Evolutionary conservation across 2,797 vertebrate species (phyloP).

Genomic region (Sibirionetta formosa): DNA sequence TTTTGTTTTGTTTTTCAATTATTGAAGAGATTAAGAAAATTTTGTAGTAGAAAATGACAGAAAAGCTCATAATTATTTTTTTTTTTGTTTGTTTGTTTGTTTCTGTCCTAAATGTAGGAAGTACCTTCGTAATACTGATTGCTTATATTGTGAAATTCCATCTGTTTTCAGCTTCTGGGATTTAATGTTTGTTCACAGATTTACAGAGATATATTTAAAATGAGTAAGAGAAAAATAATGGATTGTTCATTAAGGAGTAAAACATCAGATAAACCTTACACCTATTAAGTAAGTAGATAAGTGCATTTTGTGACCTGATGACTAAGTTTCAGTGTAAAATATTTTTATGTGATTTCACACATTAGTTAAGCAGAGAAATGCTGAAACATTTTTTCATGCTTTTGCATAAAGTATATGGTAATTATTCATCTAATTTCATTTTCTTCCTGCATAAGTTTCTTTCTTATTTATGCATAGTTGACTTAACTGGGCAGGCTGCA

Average conservation of each 20-base stretch:
- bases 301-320: not conserved
- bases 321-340: slow-evolving; percentile 1
- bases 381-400: not conserved
- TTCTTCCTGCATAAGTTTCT: slow-evolving; percentile 46
- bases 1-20: not conserved
- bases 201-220: not conserved
- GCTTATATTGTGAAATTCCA: not conserved
- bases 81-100: not conserved
- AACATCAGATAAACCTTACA: not conserved
- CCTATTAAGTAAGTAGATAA: not conserved
- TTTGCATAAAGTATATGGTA: slow-evolving; percentile 37
- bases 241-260: not conserved
- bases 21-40: not conserved
- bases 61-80: not conserved
- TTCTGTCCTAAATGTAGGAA: not conserved
- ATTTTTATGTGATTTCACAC: not conserved
- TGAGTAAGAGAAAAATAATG: not conserved
- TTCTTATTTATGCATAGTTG: slow-evolving; percentile 43
- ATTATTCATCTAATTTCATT: slow-evolving; percentile 55
- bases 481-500: slow-evolving; percentile 12
- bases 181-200: slow-evolving; percentile 9
- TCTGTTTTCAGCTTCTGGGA: not conserved
- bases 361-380: slow-evolving; percentile 6
- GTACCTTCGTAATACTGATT: not conserved
- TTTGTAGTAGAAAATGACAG: not conserved